Evolutionary conservation across 2,113 vertebrate species (phyloP), one percentile per base, ranked within the genome.

Genomic region (Ictalurus punctatus): DNA sequence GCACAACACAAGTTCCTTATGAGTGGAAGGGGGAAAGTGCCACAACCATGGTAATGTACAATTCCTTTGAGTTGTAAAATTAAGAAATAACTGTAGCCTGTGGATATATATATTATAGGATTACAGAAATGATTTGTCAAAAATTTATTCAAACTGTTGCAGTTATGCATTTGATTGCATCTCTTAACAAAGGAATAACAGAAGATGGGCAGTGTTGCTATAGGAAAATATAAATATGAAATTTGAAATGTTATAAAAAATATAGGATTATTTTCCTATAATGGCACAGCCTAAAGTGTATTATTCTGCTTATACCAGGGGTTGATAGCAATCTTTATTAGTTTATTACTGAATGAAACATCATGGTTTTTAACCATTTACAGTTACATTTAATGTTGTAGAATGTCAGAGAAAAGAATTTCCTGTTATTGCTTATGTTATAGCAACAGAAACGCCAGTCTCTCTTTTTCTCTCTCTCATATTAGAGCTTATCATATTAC

Each of bases 1-100:
- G 63, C 0, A 84, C 88, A 87, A 88, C 78, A 87, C 76, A 92
- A 85, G 89, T 91, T 94, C 92, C 88, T 90, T 88, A 91, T 92
- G 90, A 93, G 84, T 92, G 92, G 67, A 92, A 86, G 89, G 69
- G 65, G 5, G 71, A 59, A 85, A 86, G 91, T 79, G 76, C 25
- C 9, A 87, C 88, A 54, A 94, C 85, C 58, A 96, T 95, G 95
- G 95, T 96, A 94, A 95, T 44, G 93, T 94, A 92, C 48, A 76
- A 21, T 1, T 37, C 14, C 63, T 87, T 91, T 81, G 30, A 54
- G 90, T 86, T 76, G 4, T 19, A 83, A 71, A 12, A 80, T 30
- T 4, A 23, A 16, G 12, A 58, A 74, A 56, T 73, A 23, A 27
- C 27, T 71, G 25, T n/a, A 54, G 37, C 27, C 4, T 63, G n/a